A percentile compares a stretch with the other conserved stretches of the same genome.
These are phyloP conservation scores for Sciurus carolinensis DNA, from an alignment of 2,797 vertebrate genomes.

Conservation along the genomic window DNA sequence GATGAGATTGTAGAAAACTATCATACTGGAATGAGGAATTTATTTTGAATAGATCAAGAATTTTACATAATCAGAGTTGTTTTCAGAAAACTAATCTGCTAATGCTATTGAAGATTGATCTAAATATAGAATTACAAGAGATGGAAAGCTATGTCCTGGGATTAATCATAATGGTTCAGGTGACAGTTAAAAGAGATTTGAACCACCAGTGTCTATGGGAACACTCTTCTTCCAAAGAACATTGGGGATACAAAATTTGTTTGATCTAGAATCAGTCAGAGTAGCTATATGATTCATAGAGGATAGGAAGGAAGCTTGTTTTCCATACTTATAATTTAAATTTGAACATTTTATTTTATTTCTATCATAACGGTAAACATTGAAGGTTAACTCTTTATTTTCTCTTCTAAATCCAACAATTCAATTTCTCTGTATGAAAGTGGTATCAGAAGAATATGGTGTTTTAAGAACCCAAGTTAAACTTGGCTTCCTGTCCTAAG, in stretches of 20 bases:
- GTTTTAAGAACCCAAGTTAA: neutral
- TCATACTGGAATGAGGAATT: neutral
- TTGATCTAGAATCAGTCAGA: neutral
- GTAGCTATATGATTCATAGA: neutral
- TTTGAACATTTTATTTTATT: neutral
- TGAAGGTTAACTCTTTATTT: neutral
- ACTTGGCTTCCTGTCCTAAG: neutral
- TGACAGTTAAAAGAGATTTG: neutral
- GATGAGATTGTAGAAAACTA: neutral
- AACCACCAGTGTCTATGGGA: neutral
- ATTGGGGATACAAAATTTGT: neutral
- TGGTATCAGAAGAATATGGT: neutral
- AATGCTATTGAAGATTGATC: neutral
- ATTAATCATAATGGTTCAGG: neutral
- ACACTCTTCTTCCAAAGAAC: neutral
- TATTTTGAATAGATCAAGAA: neutral
- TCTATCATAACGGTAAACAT: neutral
- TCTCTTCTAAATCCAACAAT: constrained; percentile 48
- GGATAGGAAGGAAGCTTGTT: neutral
- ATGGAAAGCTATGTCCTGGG: rapidly evolving
- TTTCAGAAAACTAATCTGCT: constrained; percentile 26
- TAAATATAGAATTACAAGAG: neutral
- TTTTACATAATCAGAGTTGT: neutral
- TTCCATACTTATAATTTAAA: neutral
- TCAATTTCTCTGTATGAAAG: neutral